Percentiles rank a stretch among this genome's conserved stretches.
Conservation (phyloP, 2,888 invertebrate genomes). For the Tinea semifulvella region DNA sequence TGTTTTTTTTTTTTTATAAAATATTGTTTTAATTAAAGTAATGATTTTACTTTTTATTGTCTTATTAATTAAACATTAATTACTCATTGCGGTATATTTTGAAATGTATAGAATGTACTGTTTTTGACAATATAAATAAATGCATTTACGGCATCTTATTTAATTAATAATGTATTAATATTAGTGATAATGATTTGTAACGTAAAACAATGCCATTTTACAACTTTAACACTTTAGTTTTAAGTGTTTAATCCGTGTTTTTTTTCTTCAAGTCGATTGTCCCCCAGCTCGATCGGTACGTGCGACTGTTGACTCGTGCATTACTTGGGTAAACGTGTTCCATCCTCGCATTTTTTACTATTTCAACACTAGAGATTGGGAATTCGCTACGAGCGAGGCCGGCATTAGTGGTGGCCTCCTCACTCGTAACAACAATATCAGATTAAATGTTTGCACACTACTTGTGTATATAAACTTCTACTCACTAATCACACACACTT, state of each 20-base stretch:
- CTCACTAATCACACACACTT: background rate
- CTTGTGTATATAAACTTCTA: conserved; percentile 3
- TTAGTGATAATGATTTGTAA: too few species aligned
- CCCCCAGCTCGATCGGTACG: conserved; percentile 16
- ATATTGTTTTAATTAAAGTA: too few species aligned
- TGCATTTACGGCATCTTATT: too few species aligned
- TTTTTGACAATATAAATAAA: too few species aligned
- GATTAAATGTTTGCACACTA: conserved; percentile 8
- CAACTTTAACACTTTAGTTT: background rate
- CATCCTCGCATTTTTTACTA: conserved; percentile 12
- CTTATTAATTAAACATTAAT: too few species aligned
- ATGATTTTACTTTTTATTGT: too few species aligned
- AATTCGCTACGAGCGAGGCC: background rate
- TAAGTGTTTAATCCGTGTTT: conserved; percentile 3
- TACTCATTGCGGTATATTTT: too few species aligned
- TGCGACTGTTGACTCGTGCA: conserved; percentile 45
- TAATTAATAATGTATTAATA: too few species aligned
- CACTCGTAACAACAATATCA: conserved; percentile 2
- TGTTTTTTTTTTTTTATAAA: too few species aligned
- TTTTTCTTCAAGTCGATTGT: conserved; percentile 16
- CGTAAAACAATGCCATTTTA: background rate
- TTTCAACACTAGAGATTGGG: conserved; percentile 10
- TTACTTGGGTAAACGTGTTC: conserved; percentile 54
- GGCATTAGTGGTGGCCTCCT: background rate
- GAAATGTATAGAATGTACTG: too few species aligned